A percentile compares a stretch with the other conserved stretches of the same genome.
These are phyloP conservation scores for Alviniconcha marisindica DNA, from an alignment of 1,140 invertebrate genomes.

Conservation along the genomic window DNA sequence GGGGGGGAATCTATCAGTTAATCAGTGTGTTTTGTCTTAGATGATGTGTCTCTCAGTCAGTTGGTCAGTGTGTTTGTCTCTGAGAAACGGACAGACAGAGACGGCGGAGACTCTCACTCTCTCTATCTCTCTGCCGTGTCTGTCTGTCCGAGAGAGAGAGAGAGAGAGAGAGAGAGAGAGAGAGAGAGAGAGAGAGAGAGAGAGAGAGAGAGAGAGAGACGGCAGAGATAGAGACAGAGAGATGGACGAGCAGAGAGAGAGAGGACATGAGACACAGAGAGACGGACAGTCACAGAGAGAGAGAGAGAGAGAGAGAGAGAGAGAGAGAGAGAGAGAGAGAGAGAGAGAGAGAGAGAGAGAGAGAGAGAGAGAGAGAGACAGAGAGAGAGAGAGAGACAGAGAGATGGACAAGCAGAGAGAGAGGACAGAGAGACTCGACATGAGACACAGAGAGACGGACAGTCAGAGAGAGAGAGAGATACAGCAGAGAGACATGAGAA, in stretches of 20 bases:
- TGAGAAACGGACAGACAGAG: too few species aligned
- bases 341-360: conserved; percentile 12
- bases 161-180: not conserved
- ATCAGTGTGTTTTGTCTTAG: too few species aligned
- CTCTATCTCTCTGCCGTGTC: too few species aligned
- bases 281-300: not conserved
- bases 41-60: too few species aligned
- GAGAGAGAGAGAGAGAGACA: not conserved
- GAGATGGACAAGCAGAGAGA: not conserved
- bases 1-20: too few species aligned
- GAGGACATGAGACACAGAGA: too few species aligned
- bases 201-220: not conserved
- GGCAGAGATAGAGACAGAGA: not conserved
- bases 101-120: too few species aligned
- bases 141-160: too few species aligned
- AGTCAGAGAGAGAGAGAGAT: too few species aligned
- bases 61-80: too few species aligned
- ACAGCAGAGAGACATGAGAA: conserved; percentile 5
- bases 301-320: conserved; percentile 2
- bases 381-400: not conserved
- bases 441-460: too few species aligned
- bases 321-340: conserved; percentile 6
- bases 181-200: not conserved
- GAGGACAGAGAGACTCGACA: too few species aligned
- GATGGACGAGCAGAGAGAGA: not conserved